Base-by-base conservation (phyloP, 2,113 vertebrate species). In the Tamias sibiricus region DNA sequence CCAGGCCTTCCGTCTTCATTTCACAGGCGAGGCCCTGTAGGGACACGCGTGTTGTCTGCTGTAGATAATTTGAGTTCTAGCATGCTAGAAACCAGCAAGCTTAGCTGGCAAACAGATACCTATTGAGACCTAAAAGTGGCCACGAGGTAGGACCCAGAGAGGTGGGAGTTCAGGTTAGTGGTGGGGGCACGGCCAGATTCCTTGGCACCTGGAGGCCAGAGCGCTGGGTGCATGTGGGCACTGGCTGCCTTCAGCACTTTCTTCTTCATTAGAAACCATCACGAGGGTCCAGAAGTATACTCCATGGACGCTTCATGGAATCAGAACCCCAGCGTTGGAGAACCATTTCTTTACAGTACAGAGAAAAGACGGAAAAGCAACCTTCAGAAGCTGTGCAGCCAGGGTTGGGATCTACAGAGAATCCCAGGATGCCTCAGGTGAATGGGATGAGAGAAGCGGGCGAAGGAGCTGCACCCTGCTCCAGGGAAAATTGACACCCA, bases 301-400 rank as follows among this genome's bases (percentile, higher is more conserved):
- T 75, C 19, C 22, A 0, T 1, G 2, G 30, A 17, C 22, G 16
- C 85, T 62, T 42, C 16, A 4, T 74, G 19, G 32, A 57, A 8
- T 91, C 49, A 40, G 75, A 95, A 87, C 44, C 80, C 82, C 54
- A 16, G 59, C 83, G 17, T 4, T 5, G 1, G 40, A 88, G 64
- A 72, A 37, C 30, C 28, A 28, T 76, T 47, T 76, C 57, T 91
- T 95, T 91, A 19, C 14, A 32, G 71, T 9, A 95, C 74, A 69
- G 26, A 85, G 74, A 75, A 83, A 95, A 88, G 42, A 74, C 54
- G 11, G n/a, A 32, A 66, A 89, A 72, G 5, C 47, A 77, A n/a
- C 32, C 54, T 91, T 37, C 69, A 92, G 37, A 79, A 76, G 79
- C 6, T 52, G 26, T 62, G 35, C 4, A 64, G 5, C 47, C 44